Conservation (phyloP, 2,797 vertebrate species). For the Alca torda region DNA sequence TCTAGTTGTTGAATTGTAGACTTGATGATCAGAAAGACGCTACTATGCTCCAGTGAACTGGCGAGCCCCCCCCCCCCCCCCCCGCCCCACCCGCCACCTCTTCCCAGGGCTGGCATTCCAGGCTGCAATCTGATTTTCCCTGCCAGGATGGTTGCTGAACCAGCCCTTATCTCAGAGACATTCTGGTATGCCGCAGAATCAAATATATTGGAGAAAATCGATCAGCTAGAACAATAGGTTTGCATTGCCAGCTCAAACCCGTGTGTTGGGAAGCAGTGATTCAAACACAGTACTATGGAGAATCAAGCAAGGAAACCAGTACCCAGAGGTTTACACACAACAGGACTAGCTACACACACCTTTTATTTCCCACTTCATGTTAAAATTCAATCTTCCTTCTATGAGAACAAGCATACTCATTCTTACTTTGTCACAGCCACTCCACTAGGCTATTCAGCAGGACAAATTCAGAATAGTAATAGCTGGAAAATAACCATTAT, state of each 20-base stretch:
- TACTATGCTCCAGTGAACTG: background rate
- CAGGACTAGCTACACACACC: background rate
- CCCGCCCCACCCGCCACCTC: too few species aligned
- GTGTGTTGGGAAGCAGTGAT: background rate
- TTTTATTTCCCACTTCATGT: background rate
- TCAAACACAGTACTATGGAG: background rate
- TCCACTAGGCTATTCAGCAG: background rate
- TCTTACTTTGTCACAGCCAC: background rate
- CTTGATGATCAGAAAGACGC: background rate
- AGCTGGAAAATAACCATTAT: slow-evolving; percentile 8
- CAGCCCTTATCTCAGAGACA: background rate
- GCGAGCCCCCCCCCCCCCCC: background rate
- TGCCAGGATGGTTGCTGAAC: background rate
- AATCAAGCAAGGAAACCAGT: background rate
- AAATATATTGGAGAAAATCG: background rate
- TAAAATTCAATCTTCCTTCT: background rate
- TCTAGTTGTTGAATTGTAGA: background rate
- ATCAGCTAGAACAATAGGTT: background rate
- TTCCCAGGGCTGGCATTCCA: background rate
- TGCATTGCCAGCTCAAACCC: background rate
- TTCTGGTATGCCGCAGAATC: slow-evolving; percentile 2
- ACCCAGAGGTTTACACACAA: background rate
- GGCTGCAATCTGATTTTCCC: background rate
- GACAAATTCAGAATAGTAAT: background rate
- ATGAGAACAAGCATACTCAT: background rate